phyloP scores from a whole-genome alignment of 2,113 vertebrate species.

The Cairina moschata region DNA sequence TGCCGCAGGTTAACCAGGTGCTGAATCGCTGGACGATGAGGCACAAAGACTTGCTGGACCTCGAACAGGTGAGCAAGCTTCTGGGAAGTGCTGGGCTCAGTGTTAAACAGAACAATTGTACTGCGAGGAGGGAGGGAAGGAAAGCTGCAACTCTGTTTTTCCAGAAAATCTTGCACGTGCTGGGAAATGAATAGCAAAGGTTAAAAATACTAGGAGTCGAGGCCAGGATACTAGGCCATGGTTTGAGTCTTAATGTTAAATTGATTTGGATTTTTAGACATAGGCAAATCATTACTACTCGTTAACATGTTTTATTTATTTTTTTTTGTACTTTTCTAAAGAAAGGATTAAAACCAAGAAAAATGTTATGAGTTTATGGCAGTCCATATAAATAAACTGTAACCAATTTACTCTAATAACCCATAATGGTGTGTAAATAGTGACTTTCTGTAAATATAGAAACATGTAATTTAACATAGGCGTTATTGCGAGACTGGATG shows the following conservation, averaged over 20 bases:
- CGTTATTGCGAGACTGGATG: constrained; percentile 29
- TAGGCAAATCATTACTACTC: constrained; percentile 67
- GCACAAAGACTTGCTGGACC: not conserved
- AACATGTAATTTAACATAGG: constrained; percentile 69
- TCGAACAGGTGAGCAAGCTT: not conserved
- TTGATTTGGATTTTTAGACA: constrained; percentile 55
- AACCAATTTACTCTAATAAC: constrained; percentile 71
- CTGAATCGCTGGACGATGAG: not conserved
- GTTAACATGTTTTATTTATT: constrained; percentile 59
- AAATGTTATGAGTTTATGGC: constrained; percentile 78
- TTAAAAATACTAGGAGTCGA: constrained; percentile 24
- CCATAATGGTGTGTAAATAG: constrained; percentile 80
- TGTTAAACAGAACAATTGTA: not conserved
- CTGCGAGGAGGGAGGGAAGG: not conserved
- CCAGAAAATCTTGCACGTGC: constrained; percentile 23
- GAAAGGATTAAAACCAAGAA: constrained; percentile 71
- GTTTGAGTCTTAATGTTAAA: constrained; percentile 62
- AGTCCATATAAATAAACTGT: constrained; percentile 81
- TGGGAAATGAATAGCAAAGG: constrained; percentile 10
- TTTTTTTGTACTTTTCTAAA: constrained; percentile 70
- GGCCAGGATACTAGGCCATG: not conserved
- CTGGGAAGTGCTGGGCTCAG: constrained; percentile 1
- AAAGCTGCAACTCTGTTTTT: constrained; percentile 5
- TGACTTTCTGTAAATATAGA: constrained; percentile 74
- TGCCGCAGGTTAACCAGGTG: not conserved